Evolutionary conservation across 2,888 invertebrate genomes (phyloP), one percentile per base, ranked within the genome.

Genomic region (Volucella inflata): DNA sequence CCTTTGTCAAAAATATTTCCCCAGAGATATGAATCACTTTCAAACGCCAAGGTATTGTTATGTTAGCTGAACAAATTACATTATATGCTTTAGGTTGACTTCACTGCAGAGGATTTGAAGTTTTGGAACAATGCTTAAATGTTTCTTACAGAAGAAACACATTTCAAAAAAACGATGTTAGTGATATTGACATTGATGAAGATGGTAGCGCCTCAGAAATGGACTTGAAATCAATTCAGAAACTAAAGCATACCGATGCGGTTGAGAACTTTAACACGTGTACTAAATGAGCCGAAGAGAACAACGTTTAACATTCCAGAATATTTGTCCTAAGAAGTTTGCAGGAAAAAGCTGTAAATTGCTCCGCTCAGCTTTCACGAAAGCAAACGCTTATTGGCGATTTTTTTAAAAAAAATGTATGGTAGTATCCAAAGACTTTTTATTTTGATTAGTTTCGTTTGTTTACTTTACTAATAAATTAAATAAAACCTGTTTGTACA

Each of bases 171-270:
- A n/a, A n/a, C n/a, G n/a, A n/a, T n/a, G n/a, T n/a, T n/a, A 30
- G 2, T 30, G 55, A 55, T 55, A 62, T 21, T 62, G 30, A 62
- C 12, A 62, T 11, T 17, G 17, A 62, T 21, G 62, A 62, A 48
- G 44, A 46, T 21, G 62, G 46, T 62, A 48, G 12, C 62, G 44
- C 17, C 21, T 60, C 44, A 60, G 44, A 55, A 68, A 68, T 30
- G n/a, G 30, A 17, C 21, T 46, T 38, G n/a, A 50, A 9, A 30
- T 64, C 64, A 38, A 46, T 46, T 68, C 44, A 68, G 46, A 46
- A 64, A 64, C 12, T 55, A 55, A 68, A 55, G 11, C 68, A 68
- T n/a, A n/a, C n/a, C n/a, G n/a, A n/a, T n/a, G n/a, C n/a, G n/a
- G n/a, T n/a, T n/a, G n/a, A n/a, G n/a, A n/a, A n/a, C n/a, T n/a